Conservation (phyloP, 2,888 invertebrate genomes). For the Mycogona germanica region DNA sequence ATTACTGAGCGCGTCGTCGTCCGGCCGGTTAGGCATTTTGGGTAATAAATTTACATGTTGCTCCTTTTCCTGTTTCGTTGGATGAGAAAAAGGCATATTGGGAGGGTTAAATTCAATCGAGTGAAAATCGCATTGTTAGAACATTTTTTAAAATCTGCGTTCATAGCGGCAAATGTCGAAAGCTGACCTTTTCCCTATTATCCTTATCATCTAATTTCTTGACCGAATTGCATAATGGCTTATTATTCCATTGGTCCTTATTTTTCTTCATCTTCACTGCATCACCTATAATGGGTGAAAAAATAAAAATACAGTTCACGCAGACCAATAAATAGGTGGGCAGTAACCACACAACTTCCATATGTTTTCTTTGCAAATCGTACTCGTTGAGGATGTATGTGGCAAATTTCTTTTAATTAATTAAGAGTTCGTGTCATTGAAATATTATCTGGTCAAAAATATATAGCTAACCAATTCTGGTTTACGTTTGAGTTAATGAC, state of each 20-base stretch:
- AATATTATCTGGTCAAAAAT: no score
- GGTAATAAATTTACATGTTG: slow-evolving; percentile 59
- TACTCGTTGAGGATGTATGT: no score
- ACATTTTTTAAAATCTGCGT: background rate
- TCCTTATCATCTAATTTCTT: slow-evolving; percentile 24
- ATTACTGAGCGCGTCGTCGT: slow-evolving; percentile 51
- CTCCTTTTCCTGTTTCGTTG: slow-evolving; percentile 67
- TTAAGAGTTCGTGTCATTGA: no score
- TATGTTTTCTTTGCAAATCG: no score
- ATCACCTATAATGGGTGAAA: slow-evolving; percentile 48
- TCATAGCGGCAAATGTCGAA: slow-evolving; percentile 3
- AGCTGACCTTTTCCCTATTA: slow-evolving; percentile 24
- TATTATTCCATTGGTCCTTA: slow-evolving; percentile 23
- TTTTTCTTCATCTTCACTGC: slow-evolving; percentile 25
- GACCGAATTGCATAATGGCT: slow-evolving; percentile 21
- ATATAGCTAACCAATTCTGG: no score
- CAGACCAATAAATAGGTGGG: no score
- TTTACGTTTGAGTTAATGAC: no score
- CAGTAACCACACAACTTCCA: no score
- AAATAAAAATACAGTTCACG: no score
- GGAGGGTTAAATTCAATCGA: background rate
- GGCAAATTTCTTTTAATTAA: no score
- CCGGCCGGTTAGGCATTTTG: slow-evolving; percentile 41
- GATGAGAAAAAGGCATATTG: slow-evolving; percentile 38
- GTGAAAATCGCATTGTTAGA: background rate